Base-by-base conservation (phyloP, 2,797 vertebrate species). In the Glyptemys insculpta region DNA sequence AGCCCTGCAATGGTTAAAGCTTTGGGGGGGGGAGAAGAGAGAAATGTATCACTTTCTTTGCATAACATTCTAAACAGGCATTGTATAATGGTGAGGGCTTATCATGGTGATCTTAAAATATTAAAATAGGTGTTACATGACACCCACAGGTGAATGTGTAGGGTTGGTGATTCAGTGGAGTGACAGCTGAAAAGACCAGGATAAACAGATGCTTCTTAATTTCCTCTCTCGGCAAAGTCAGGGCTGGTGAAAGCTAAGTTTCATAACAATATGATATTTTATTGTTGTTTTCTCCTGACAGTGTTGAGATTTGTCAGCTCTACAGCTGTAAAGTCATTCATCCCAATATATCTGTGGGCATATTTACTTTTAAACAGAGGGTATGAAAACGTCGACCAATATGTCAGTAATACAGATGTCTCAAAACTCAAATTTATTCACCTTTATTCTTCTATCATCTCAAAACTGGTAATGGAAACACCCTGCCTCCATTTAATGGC, bases 21-120 rank as follows among this genome's bases (percentile, higher is more conserved):
- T n/a, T n/a, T 47, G 72, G 11, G 4, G 44, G 2, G 8, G 44
- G 44, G 44, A 2, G 1, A 44, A 2, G 1, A 44, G 4, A 11
- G 8, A 14, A 41, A 27, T 14, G 6, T 47, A 76, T 27, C 41
- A 15, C 21, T 41, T 44, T 74, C 68, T 72, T 41, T 72, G 9
- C n/a, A 44, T 23, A 74, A 44, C 23, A 44, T 41, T 44, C 44
- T 47, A 47, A 47, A 27, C 74, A 76, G 74, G 25, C 14, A 29
- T 27, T 76, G 41, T 76, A 76, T 14, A 44, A 47, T 31, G 74
- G 44, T 29, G 27, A 47, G 19, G 34, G 23, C 25, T 44, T 44
- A 47, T 25, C 41, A 8, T 44, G 41, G 25, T 12, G 41, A 76
- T 47, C 74, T 47, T 47, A 47, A 76, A 76, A 76, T 76, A 47